Conservation (phyloP, 1,140 invertebrate species). For the Megalonaias nervosa region DNA sequence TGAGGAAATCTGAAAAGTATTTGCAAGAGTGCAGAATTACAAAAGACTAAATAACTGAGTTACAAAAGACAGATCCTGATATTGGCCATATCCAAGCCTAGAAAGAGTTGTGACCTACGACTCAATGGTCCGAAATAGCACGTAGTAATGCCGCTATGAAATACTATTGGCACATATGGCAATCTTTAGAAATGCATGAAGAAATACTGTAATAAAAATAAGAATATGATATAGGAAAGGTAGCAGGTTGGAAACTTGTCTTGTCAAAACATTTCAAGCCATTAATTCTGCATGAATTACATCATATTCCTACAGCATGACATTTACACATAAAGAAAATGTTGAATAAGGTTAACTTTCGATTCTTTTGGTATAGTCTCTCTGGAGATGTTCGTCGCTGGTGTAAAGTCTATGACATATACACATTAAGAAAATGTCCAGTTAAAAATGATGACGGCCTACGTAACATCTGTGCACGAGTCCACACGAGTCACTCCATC, state of each 20-base stretch:
- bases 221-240: background rate
- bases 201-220: background rate
- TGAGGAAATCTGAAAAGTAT: background rate
- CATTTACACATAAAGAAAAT: slow-evolving; percentile 8
- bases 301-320: background rate
- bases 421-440: background rate
- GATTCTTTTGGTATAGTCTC: background rate
- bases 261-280: background rate
- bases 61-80: slow-evolving; percentile 3
- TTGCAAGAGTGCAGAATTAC: background rate
- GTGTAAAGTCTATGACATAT: slow-evolving; percentile 1
- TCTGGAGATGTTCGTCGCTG: slow-evolving; percentile 1
- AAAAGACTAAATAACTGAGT: background rate
- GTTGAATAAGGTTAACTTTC: background rate
- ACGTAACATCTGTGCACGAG: too few relatives aligned
- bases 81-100: background rate
- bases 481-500: too few relatives aligned
- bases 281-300: slow-evolving; percentile 1
- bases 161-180: too few relatives aligned
- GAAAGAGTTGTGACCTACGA: background rate
- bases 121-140: background rate
- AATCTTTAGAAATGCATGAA: background rate
- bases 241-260: background rate
- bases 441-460: background rate
- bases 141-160: background rate